These are phyloP conservation scores for Agrenia bidenticulata DNA, from an alignment of 2,888 invertebrate species.

Conservation along the genomic window DNA sequence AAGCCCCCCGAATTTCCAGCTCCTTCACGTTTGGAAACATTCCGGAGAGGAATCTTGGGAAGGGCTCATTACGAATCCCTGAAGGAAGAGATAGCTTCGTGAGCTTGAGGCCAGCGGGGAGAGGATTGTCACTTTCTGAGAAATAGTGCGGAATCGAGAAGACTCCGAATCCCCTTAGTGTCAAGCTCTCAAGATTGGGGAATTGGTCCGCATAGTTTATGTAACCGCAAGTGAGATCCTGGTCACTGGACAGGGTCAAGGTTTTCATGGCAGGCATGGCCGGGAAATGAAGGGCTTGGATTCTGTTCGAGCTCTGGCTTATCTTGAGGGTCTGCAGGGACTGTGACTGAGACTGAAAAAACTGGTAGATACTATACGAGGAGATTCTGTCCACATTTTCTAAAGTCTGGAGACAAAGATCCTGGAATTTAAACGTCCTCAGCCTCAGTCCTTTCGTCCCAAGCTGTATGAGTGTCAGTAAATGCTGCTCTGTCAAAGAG, in stretches of 20 bases:
- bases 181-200: slow-evolving; percentile 32
- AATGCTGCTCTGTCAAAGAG: slow-evolving; percentile 32
- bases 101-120: slow-evolving; percentile 10
- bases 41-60: slow-evolving; percentile 24
- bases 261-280: slow-evolving; percentile 29
- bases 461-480: slow-evolving; percentile 28
- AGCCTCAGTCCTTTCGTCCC: slow-evolving; percentile 34
- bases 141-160: slow-evolving; percentile 26
- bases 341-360: slow-evolving; percentile 30
- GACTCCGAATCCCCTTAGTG: slow-evolving; percentile 30
- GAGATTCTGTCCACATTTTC: slow-evolving; percentile 26
- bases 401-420: slow-evolving; percentile 34
- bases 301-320: slow-evolving; percentile 36
- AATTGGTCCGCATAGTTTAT: slow-evolving; percentile 21
- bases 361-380: slow-evolving; percentile 23
- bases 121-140: slow-evolving; percentile 22
- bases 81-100: slow-evolving; percentile 33
- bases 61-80: slow-evolving; percentile 31
- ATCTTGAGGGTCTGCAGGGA: slow-evolving; percentile 31
- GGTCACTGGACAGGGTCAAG: slow-evolving; percentile 27
- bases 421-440: slow-evolving; percentile 36
- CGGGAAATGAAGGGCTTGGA: slow-evolving; percentile 33
- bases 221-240: slow-evolving; percentile 31
- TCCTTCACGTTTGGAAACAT: slow-evolving; percentile 40
- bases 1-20: slow-evolving; percentile 37